A percentile compares a stretch with the other conserved stretches of the same genome.
These are phyloP conservation scores for Steinernema feltiae DNA, from an alignment of 1,140 invertebrate species.

Conservation along the genomic window DNA sequence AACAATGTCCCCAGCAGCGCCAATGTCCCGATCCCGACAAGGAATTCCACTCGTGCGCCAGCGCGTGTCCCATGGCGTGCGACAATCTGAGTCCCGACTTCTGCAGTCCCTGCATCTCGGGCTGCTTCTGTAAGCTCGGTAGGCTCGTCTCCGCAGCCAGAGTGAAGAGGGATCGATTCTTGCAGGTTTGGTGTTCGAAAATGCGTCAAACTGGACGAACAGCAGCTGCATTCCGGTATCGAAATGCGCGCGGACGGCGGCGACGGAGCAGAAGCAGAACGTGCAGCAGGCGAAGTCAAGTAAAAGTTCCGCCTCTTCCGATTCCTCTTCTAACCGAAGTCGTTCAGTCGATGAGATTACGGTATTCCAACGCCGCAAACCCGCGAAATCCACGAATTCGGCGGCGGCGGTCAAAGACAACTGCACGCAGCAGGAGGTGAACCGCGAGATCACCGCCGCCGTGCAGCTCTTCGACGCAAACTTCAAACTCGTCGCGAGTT, in stretches of 20 bases:
- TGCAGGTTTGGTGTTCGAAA: constrained; percentile 1
- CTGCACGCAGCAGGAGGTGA: background rate
- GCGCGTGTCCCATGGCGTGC: background rate
- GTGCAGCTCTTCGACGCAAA: background rate
- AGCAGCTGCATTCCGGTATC: background rate
- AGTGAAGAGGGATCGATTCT: background rate
- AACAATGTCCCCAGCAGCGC: background rate
- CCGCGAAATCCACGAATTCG: background rate
- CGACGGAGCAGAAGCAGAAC: background rate
- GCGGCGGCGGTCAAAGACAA: background rate
- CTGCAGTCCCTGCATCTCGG: background rate
- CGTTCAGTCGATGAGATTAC: background rate
- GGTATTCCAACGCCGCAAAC: background rate
- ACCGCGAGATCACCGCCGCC: background rate
- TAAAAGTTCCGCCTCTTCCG: background rate
- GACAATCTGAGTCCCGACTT: background rate
- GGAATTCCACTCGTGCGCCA: background rate
- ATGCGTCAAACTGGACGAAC: background rate
- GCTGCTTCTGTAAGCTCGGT: constrained; percentile 2
- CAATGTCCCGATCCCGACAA: background rate
- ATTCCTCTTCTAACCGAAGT: background rate
- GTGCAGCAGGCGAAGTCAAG: background rate
- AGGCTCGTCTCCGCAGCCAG: background rate
- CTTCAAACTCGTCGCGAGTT: background rate
- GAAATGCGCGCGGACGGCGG: background rate